Base-by-base conservation (phyloP, 2,888 invertebrate genomes). In the Heliconius charithonia region DNA sequence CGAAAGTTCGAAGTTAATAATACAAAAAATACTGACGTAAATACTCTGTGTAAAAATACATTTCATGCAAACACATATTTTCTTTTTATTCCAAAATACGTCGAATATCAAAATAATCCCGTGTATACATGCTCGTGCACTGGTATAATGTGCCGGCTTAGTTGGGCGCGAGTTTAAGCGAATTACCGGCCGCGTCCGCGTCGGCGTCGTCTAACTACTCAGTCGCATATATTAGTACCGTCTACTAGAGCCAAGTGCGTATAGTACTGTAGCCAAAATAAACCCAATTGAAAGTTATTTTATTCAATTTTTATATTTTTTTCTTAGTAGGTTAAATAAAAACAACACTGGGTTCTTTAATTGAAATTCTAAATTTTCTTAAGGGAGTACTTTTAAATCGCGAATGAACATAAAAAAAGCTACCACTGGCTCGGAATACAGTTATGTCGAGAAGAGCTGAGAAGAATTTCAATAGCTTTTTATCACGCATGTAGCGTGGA, bases 181-280 rank as follows among this genome's bases (percentile, higher is more conserved):
- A 73, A 77, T 77, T 73, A 77, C 77, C 73, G 66, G 77, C 29
- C 66, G 73, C 56, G 77, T 66, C 77, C 77, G 77, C 72, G 41
- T 25, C 69, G 76, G 12, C 76, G 51, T 75, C 41, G 56, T 29
- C 45, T 66, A 29, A 75, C 75, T 67, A n/a, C n/a, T 29, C 66
- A 12, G 56, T 51, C 51, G 19, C 32, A 25, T n/a, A 65, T 56
- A 63, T 62, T 62, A 73, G 19, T 59, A 37, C 37, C 73, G 25
- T 73, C 25, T 62, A 37, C 59, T 16, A 37, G 13, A 41, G 3
- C 73, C 41, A 63, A 51, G 41, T 45, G 13, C 13, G 19, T n/a
- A 27, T 27, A 51, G 32, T 27, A 22, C 51, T 22, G 25, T 16
- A 51, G 27, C 10, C 16, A 69, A 16, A 27, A 9, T n/a, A 19